A percentile compares a stretch with the other conserved stretches of the same genome.
These are phyloP conservation scores for Mongoloraphidia duomilia DNA, from an alignment of 2,888 invertebrate genomes.

Conservation along the genomic window DNA sequence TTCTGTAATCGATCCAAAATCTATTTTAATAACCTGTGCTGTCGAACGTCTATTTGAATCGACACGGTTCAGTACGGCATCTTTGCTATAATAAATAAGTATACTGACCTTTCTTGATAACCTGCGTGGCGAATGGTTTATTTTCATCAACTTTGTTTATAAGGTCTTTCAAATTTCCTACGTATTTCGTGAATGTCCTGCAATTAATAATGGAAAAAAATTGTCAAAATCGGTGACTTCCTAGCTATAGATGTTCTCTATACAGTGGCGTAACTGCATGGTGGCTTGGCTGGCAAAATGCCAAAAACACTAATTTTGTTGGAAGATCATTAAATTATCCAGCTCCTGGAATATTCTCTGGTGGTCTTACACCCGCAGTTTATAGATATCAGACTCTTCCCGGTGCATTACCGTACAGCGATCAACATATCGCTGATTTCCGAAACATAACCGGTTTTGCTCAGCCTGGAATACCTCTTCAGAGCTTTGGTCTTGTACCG, in stretches of 20 bases:
- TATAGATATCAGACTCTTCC: background rate
- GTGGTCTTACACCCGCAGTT: too few relatives aligned
- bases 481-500: constrained; percentile 16
- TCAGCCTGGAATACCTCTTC: constrained; percentile 1
- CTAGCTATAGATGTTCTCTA: background rate
- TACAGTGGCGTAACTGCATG: too few relatives aligned
- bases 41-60: too few relatives aligned
- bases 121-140: background rate
- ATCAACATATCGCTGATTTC: background rate
- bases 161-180: constrained; percentile 45
- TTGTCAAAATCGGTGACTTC: background rate
- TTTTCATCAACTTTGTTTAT: background rate
- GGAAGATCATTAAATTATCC: constrained; percentile 21
- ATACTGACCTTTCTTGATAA: too few relatives aligned
- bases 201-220: constrained; percentile 8
- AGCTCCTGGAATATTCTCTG: constrained; percentile 8
- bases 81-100: too few relatives aligned
- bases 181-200: constrained; percentile 61
- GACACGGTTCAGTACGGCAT: too few relatives aligned
- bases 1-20: constrained; percentile 25
- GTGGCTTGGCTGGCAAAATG: too few relatives aligned
- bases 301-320: constrained; percentile 11
- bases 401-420: background rate
- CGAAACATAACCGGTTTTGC: constrained; percentile 2
- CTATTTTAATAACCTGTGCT: too few relatives aligned